A percentile compares a stretch with the other conserved stretches of the same genome.
These are phyloP conservation scores for Perodicticus potto DNA, from an alignment of 2,797 vertebrate genomes.

Conservation along the genomic window DNA sequence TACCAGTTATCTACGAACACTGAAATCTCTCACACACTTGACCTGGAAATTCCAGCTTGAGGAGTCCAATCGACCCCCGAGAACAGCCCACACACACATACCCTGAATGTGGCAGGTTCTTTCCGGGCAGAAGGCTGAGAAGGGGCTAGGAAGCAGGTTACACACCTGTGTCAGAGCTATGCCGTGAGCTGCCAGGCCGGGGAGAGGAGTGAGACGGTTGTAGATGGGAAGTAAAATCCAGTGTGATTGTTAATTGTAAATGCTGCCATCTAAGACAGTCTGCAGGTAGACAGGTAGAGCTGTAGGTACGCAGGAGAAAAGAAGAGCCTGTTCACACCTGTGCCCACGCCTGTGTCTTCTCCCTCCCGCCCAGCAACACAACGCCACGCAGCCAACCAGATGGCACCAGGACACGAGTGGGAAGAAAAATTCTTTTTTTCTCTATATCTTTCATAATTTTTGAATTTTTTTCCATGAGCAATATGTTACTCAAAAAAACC, in stretches of 20 bases:
- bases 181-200: accelerated
- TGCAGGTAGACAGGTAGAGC: accelerated
- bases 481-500: background rate
- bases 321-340: accelerated
- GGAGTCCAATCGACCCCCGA: background rate
- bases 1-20: background rate
- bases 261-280: background rate
- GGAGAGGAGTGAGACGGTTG: accelerated
- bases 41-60: background rate
- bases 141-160: too few relatives aligned
- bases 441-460: background rate
- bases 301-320: background rate
- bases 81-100: accelerated
- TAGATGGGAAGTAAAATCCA: accelerated
- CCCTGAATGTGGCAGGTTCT: background rate
- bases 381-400: too few relatives aligned
- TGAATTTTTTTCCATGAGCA: background rate
- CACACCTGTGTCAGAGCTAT: accelerated
- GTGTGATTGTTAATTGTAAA: accelerated
- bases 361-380: background rate
- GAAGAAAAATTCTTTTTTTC: background rate
- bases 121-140: background rate
- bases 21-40: too few relatives aligned
- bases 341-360: accelerated
- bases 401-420: background rate